Conservation (phyloP, 2,888 invertebrate genomes). For the Pinctada fucata region DNA sequence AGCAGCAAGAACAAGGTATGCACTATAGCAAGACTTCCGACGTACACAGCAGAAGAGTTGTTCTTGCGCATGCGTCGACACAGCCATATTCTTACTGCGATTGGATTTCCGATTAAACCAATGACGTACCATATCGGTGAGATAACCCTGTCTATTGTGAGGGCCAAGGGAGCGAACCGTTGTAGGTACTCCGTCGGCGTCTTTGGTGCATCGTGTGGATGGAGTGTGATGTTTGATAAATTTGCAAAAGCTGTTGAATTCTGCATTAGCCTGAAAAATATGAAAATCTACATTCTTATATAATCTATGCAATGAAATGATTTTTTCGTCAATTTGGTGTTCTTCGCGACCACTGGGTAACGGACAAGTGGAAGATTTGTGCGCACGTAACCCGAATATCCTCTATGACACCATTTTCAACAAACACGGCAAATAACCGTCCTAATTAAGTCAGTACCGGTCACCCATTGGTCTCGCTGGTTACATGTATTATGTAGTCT, state of each 20-base stretch:
- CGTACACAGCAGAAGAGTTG: slow-evolving; percentile 75
- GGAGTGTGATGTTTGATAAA: slow-evolving; percentile 3
- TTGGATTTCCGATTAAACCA: slow-evolving; percentile 72
- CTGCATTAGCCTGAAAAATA: slow-evolving; percentile 36
- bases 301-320: too few relatives aligned
- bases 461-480: too few relatives aligned
- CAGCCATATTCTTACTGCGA: slow-evolving; percentile 74
- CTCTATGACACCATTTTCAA: too few relatives aligned
- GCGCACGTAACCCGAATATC: too few relatives aligned
- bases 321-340: too few relatives aligned
- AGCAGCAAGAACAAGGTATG: slow-evolving; percentile 71
- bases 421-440: too few relatives aligned
- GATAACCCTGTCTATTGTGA: slow-evolving; percentile 69
- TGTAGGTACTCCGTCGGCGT: slow-evolving; percentile 18
- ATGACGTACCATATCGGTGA: slow-evolving; percentile 74
- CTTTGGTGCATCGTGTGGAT: background rate
- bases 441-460: too few relatives aligned
- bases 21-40: slow-evolving; percentile 72
- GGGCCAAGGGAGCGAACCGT: slow-evolving; percentile 59
- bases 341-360: too few relatives aligned
- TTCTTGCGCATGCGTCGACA: slow-evolving; percentile 68
- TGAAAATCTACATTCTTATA: background rate
- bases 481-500: too few relatives aligned
- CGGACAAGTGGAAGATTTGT: too few relatives aligned
- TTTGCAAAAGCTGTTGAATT: slow-evolving; percentile 27